These are phyloP conservation scores for Sylvia atricapilla DNA, from an alignment of 2,113 vertebrate species.

Conservation along the genomic window DNA sequence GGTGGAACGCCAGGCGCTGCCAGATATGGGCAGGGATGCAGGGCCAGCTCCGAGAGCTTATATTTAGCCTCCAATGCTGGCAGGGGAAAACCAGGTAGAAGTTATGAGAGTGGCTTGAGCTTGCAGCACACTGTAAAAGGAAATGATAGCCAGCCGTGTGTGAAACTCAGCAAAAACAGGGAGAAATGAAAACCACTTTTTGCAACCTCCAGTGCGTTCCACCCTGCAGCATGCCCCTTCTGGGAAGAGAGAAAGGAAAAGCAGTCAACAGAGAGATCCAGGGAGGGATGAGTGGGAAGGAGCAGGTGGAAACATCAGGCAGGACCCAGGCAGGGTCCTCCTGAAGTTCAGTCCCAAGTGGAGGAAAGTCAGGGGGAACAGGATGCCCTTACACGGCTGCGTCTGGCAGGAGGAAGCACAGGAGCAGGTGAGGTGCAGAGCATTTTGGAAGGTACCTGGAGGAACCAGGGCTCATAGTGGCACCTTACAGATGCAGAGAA, in stretches of 20 bases:
- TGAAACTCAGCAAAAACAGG: neutral
- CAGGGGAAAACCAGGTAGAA: constrained; percentile 14
- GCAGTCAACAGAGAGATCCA: neutral
- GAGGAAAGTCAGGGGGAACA: neutral
- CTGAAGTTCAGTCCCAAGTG: neutral
- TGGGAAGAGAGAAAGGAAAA: neutral
- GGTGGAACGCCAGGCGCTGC: constrained; percentile 13
- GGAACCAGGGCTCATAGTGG: neutral
- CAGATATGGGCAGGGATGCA: constrained; percentile 27
- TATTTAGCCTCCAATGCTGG: constrained; percentile 45
- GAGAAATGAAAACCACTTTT: neutral
- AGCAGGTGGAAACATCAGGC: neutral
- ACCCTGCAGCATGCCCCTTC: accelerated
- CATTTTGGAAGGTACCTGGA: neutral
- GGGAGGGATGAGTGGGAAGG: neutral
- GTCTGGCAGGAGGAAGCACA: neutral
- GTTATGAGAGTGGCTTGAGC: neutral
- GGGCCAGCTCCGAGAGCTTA: neutral
- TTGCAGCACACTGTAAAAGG: neutral
- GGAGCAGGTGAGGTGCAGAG: neutral
- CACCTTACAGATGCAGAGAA: neutral
- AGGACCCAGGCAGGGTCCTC: neutral
- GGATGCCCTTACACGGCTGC: accelerated
- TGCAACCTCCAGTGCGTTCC: accelerated
- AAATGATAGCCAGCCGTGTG: neutral